phyloP scores from a whole-genome alignment of 2,797 vertebrate species.

The Cossypha heuglini region DNA sequence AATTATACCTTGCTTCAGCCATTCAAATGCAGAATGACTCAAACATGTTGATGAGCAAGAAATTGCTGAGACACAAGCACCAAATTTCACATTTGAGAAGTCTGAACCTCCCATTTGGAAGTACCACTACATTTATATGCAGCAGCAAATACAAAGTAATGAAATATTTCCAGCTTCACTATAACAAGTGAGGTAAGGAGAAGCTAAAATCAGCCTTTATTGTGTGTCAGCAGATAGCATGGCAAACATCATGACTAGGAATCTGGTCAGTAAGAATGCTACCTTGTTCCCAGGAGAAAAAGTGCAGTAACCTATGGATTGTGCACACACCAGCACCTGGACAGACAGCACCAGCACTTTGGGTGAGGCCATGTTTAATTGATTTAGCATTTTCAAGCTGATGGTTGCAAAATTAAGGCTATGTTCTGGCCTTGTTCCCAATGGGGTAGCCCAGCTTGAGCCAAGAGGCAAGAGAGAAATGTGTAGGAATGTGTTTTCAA shows the following conservation, averaged over 20 bases:
- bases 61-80: background rate
- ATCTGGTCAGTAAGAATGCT: background rate
- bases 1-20: conserved; percentile 14
- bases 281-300: background rate
- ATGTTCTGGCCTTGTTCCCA: background rate
- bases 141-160: background rate
- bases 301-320: background rate
- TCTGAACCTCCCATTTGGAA: conserved; percentile 7
- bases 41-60: background rate
- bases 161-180: conserved; percentile 13
- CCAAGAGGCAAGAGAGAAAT: background rate
- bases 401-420: background rate
- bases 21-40: conserved; percentile 6
- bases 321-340: background rate
- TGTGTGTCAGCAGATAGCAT: background rate
- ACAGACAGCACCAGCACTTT: accelerated
- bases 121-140: background rate
- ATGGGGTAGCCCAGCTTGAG: background rate
- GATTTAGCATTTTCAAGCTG: background rate
- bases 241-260: background rate
- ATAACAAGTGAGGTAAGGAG: background rate
- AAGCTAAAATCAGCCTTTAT: background rate
- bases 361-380: background rate
- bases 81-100: background rate
- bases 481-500: background rate